Percentiles rank a stretch among this genome's conserved stretches.
These are phyloP conservation scores for Poicephalus gulielmi DNA, from an alignment of 2,113 vertebrate genomes.

Conservation along the genomic window DNA sequence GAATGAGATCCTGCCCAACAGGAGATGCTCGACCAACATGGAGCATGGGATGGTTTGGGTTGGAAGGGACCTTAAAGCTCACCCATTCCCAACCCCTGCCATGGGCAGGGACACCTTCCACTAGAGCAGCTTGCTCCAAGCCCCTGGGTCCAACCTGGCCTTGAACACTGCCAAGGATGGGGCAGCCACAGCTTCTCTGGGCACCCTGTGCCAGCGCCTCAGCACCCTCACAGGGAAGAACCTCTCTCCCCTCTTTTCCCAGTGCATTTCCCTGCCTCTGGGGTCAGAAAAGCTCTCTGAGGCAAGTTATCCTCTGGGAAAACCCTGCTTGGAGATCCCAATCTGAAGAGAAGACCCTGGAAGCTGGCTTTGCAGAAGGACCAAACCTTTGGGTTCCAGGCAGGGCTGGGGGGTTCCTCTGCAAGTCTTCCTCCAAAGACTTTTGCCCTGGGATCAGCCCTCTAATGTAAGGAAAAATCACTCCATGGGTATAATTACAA, in stretches of 20 bases:
- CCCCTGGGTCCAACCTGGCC: too few species aligned
- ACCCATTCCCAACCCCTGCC: not conserved
- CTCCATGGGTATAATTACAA: not conserved
- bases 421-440: not conserved
- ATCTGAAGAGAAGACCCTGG: not conserved
- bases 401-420: rapidly evolving
- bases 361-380: not conserved
- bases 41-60: not conserved
- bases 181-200: not conserved
- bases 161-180: not conserved
- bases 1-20: not conserved
- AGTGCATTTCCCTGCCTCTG: not conserved
- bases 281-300: not conserved
- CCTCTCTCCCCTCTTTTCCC: not conserved
- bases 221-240: not conserved
- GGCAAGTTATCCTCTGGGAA: not conserved
- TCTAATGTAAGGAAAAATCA: not conserved
- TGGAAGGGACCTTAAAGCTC: not conserved
- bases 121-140: too few species aligned
- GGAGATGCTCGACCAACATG: not conserved
- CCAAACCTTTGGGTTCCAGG: not conserved
- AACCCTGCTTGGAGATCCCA: not conserved
- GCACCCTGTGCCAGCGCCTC: not conserved
- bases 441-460: not conserved
- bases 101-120: not conserved